A percentile compares a stretch with the other conserved stretches of the same genome.
phyloP scores from a whole-genome alignment of 1,140 invertebrate genomes.

The Magallana ariakensis region DNA sequence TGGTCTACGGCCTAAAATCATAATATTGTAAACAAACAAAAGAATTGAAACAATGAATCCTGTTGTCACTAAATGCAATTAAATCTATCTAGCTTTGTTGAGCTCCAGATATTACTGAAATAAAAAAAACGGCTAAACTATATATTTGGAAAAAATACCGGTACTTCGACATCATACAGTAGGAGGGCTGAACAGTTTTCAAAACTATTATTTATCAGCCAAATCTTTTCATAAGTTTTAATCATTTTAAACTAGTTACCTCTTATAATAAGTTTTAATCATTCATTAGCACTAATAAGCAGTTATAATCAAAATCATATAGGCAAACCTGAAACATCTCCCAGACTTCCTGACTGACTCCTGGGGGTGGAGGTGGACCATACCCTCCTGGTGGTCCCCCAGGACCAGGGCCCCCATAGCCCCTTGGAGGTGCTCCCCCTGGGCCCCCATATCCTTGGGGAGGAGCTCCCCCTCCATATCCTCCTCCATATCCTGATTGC shows the following conservation, averaged over 20 bases:
- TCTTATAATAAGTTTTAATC: too few species aligned
- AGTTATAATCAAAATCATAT: not conserved
- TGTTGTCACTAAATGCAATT: too few species aligned
- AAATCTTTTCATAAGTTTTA: too few species aligned
- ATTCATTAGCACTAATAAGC: too few species aligned
- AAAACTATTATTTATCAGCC: too few species aligned
- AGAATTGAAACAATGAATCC: not conserved
- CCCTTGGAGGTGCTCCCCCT: conserved; percentile 42
- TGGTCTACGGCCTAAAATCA: conserved; percentile 86
- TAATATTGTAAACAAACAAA: conserved; percentile 29
- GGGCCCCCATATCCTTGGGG: conserved; percentile 53
- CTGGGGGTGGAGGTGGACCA: conserved; percentile 60
- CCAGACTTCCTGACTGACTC: conserved; percentile 85
- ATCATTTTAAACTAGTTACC: too few species aligned
- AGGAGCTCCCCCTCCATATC: conserved; percentile 40
- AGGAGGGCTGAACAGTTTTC: too few species aligned
- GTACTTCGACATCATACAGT: too few species aligned
- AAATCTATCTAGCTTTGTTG: too few species aligned
- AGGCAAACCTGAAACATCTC: conserved; percentile 71
- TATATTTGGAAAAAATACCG: too few species aligned
- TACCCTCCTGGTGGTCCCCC: conserved; percentile 54
- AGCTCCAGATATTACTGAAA: too few species aligned
- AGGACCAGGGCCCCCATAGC: conserved; percentile 50
- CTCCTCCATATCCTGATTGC: conserved; percentile 54
- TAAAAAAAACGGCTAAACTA: too few species aligned